These are phyloP conservation scores for Tetanocera ferruginea DNA, from an alignment of 2,888 invertebrate genomes.

Conservation along the genomic window DNA sequence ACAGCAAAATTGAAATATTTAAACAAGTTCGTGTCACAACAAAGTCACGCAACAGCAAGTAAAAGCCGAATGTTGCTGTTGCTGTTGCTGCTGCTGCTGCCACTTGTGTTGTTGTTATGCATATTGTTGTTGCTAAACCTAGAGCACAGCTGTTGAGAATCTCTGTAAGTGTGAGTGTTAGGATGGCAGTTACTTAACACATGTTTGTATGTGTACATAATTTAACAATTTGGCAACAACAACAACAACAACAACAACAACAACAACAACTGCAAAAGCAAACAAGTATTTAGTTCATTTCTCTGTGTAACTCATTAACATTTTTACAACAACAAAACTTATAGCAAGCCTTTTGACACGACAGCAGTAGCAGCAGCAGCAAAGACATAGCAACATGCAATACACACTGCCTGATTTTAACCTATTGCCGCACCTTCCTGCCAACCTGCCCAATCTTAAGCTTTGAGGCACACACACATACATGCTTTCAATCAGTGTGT, in stretches of 20 bases:
- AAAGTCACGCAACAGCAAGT: slow-evolving; percentile 4
- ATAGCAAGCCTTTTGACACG: neutral
- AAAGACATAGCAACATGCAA: neutral
- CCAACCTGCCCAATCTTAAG: neutral
- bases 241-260: neutral
- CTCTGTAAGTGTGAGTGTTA: neutral
- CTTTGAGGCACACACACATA: neutral
- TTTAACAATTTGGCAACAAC: neutral
- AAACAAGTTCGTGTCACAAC: slow-evolving; percentile 25
- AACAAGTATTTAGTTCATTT: slow-evolving; percentile 19
- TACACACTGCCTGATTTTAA: neutral
- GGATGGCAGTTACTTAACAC: neutral
- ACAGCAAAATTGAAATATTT: slow-evolving; percentile 33
- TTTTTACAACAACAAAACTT: slow-evolving; percentile 16
- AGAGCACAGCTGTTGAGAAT: neutral
- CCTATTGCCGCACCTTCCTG: neutral
- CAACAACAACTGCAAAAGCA: neutral
- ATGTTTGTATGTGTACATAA: neutral
- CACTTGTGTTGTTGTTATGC: neutral
- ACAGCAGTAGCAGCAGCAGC: neutral
- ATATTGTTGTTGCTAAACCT: neutral
- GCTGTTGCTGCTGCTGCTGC: neutral
- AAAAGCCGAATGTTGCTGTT: neutral
- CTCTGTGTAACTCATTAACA: slow-evolving; percentile 37
- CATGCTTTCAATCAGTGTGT: neutral